These are phyloP conservation scores for Tokudaia tokunoshimensis DNA, from an alignment of 2,797 vertebrate species.

Conservation along the genomic window DNA sequence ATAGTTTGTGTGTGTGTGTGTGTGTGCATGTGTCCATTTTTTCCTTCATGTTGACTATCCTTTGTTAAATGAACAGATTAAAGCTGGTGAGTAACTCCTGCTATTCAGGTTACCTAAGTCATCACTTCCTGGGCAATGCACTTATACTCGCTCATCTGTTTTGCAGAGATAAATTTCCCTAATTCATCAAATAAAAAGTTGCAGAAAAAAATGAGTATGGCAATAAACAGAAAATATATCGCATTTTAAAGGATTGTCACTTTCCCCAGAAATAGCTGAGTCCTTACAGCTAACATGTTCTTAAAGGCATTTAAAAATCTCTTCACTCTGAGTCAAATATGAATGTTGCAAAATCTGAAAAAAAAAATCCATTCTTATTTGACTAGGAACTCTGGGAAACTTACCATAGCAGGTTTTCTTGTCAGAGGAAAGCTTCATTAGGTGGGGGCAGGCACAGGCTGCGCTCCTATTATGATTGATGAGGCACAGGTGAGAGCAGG, in stretches of 20 bases:
- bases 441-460: slow-evolving; percentile 96
- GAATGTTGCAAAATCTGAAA: background rate
- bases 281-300: background rate
- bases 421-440: slow-evolving; percentile 96
- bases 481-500: slow-evolving; percentile 98
- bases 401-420: slow-evolving; percentile 96
- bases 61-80: background rate
- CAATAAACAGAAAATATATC: slow-evolving; percentile 70
- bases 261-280: slow-evolving; percentile 30
- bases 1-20: background rate
- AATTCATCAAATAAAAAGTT: slow-evolving; percentile 46
- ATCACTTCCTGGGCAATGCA: slow-evolving; percentile 65
- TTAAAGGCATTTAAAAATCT: slow-evolving; percentile 1
- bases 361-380: background rate
- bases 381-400: slow-evolving; percentile 57
- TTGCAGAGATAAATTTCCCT: slow-evolving; percentile 81
- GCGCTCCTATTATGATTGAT: slow-evolving; percentile 96
- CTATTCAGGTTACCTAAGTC: slow-evolving; percentile 71
- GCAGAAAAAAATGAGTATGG: slow-evolving; percentile 32
- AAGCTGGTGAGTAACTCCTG: slow-evolving; percentile 71
- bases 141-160: slow-evolving; percentile 77
- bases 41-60: background rate
- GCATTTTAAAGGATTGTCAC: slow-evolving; percentile 24
- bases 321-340: background rate
- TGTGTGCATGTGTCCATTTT: background rate